Base-by-base conservation (phyloP, 2,888 invertebrate species). In the Eumerus sabulonum region DNA sequence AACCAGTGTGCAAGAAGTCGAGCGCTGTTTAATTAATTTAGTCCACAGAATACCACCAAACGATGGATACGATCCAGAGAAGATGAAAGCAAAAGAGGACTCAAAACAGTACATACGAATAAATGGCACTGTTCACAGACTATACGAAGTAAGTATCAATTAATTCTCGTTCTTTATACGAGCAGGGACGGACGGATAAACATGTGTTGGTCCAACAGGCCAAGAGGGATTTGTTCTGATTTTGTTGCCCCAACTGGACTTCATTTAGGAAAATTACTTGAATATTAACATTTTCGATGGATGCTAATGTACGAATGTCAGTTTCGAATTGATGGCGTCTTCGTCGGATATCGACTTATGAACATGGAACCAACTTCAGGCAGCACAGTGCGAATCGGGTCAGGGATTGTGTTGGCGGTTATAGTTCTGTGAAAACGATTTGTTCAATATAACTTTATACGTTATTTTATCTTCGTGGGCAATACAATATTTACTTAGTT, bases 121-220 rank as follows among this genome's bases (percentile, higher is more conserved):
- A 60, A 76, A 48, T 74, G 40, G 57, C 16, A 42, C 38, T 45
- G 48, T 60, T 63, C 13, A 27, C 53, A 64, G 68, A 70, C 2
- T 27, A 74, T 64, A 73, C 63, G 54, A 74, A 73, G 68, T 74
- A 74, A 68, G 74, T 79, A 74, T 79, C 64, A 79, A 79, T 79
- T 79, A 74, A 79, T 79, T 79, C 72, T 68, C 53, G 18, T 48
- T 38, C 63, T 74, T 70, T 70, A 74, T 70, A 64, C 74, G 54
- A 19, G 44, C 13, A 17, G 35, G 14, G 50, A 50, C 60, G 74
- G 64, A 60, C 63, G 53, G 47, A 57, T 44, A 35, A 27, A 27
- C 35, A 18, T 35, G 13, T 27, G 53, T 11, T 47, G 27, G 17
- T 7, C 12, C 4, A 50, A 13, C 47, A 9, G 38, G 16, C 18